Evolutionary conservation across 2,888 invertebrate genomes (phyloP).

Genomic region (Dicycla oo): DNA sequence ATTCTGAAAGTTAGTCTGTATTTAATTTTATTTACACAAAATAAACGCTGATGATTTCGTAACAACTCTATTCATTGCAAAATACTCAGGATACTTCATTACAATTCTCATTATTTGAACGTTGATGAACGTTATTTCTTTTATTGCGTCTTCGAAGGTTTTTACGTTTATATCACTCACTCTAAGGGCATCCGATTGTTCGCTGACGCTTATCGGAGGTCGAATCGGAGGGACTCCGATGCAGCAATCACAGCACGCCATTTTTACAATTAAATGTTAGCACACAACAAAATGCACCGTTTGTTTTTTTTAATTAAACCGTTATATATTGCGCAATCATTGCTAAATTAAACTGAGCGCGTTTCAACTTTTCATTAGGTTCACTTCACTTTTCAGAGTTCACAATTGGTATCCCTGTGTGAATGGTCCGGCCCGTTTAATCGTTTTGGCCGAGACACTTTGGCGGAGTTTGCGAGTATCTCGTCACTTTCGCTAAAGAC

Average conservation of each 20-base stretch:
- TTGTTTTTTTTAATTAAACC: conserved; percentile 68
- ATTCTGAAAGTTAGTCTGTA: background rate
- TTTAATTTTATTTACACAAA: conserved; percentile 7
- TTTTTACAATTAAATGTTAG: conserved; percentile 75
- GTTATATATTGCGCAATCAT: conserved; percentile 82
- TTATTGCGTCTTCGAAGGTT: conserved; percentile 40
- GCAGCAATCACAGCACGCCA: conserved; percentile 93
- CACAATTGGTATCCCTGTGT: conserved; percentile 52
- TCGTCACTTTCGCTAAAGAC: conserved; percentile 86
- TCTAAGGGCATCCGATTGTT: conserved; percentile 94
- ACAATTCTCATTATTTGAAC: conserved; percentile 15
- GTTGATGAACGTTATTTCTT: conserved; percentile 14
- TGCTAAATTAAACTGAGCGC: conserved; percentile 61
- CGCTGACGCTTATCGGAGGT: conserved; percentile 93
- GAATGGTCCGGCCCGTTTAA: conserved; percentile 61
- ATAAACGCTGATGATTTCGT: conserved; percentile 3
- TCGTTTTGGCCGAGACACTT: conserved; percentile 67
- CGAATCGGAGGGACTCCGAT: conserved; percentile 93
- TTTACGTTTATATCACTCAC: conserved; percentile 87
- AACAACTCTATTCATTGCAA: conserved; percentile 16
- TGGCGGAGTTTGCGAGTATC: conserved; percentile 72
- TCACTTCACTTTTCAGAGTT: conserved; percentile 68
- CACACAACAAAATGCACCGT: conserved; percentile 79
- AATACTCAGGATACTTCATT: conserved; percentile 26
- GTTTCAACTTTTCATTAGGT: conserved; percentile 61